Base-by-base conservation (phyloP, 2,113 vertebrate genomes). In the Bostrychus sinensis region DNA sequence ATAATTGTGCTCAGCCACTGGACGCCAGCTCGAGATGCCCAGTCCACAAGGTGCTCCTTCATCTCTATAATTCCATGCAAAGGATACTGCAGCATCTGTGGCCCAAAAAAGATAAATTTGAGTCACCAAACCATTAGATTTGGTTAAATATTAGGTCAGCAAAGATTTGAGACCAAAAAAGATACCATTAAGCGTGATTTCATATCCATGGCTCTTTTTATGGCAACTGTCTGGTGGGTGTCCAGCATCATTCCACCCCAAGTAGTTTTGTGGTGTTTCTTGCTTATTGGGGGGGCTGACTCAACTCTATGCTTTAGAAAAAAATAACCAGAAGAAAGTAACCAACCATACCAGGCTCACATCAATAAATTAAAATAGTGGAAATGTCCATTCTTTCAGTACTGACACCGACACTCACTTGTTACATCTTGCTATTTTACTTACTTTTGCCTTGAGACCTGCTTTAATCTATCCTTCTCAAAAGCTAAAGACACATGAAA, bases 1-100 rank as follows among this genome's bases (percentile, higher is more conserved):
- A 98, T 90, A 75, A 96, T 89, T 22, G 95, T 96, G 85, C 95
- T 97, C 58, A 99, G 89, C 97, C 97, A 98, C 62, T 96, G 96
- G 90, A 98, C 94, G 39, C 97, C 97, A 0, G 96, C 97, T 58
- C 96, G 94, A 1, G 97, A 98, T 0, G 94, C 95, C 88, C 94
- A 83, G 63, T 99, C 97, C 10, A 99, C 93, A 66, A 99, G 92
- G 71, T 94, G 91, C 79, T 98, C 96, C 66, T 99, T 99, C 76
- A 96, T 86, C 67, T 96, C 95, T 73, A 98, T 81, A 63, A 96
- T 84, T 71, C 88, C 87, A 12, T 96, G 93, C 65, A 98, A 74
- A 0, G 97, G 97, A 45, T 95, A 98, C 86, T 95, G 94, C 83
- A 98, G 78, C 80, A 96, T 91, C 97, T 98, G 81, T 4, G 5